These are phyloP conservation scores for Aproaerema taeniolella DNA, from an alignment of 2,888 invertebrate species.

Conservation along the genomic window DNA sequence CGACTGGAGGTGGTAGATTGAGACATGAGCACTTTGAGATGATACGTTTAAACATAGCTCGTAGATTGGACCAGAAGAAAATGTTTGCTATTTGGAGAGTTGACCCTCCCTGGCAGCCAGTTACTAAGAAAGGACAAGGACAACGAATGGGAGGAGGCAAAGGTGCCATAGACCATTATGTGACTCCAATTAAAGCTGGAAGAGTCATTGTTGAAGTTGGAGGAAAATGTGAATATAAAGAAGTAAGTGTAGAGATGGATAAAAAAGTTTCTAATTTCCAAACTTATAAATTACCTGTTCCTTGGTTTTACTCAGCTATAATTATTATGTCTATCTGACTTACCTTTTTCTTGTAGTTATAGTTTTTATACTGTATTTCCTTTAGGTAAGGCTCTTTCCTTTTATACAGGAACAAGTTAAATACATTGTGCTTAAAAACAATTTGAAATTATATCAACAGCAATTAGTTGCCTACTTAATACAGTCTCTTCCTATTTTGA, in stretches of 20 bases:
- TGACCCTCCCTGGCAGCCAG: constrained; percentile 96
- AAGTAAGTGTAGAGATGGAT: constrained; percentile 81
- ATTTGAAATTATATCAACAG: too few species aligned
- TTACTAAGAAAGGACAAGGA: constrained; percentile 93
- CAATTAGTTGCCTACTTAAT: too few species aligned
- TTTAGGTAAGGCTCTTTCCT: too few species aligned
- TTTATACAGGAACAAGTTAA: too few species aligned
- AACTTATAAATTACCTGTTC: too few species aligned
- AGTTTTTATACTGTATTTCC: too few species aligned
- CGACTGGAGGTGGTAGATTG: constrained; percentile 89
- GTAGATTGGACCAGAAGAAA: constrained; percentile 85
- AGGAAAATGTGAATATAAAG: constrained; percentile 91
- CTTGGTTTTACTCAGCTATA: too few species aligned
- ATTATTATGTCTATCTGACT: too few species aligned
- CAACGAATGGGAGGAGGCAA: constrained; percentile 98
- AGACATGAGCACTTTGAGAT: constrained; percentile 91
- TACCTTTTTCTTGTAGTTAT: too few species aligned
- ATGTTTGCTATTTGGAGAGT: constrained; percentile 98
- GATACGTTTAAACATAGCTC: constrained; percentile 86
- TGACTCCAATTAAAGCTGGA: constrained; percentile 93
- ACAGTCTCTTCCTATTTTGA: too few species aligned
- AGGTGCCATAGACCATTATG: constrained; percentile 95
- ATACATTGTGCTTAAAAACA: too few species aligned
- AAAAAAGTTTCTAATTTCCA: too few species aligned
- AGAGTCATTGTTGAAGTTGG: constrained; percentile 96